A percentile compares a stretch with the other conserved stretches of the same genome.
phyloP scores from a whole-genome alignment of 2,888 invertebrate genomes.

The Drosophila mercatorum region DNA sequence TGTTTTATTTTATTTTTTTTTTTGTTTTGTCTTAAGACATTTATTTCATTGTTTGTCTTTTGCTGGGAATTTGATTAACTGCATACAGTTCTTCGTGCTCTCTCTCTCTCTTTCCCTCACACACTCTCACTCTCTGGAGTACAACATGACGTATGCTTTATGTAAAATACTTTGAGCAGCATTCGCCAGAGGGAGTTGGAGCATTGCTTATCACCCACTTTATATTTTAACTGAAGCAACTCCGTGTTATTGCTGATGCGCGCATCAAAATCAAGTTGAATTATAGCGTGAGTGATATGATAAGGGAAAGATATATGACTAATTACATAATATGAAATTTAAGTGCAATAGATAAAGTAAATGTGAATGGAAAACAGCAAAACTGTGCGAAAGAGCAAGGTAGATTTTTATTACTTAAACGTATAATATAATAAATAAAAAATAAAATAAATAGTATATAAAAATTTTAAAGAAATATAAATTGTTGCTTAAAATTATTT shows the following conservation, averaged over 20 bases:
- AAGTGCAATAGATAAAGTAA: neutral
- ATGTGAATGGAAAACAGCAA: no score
- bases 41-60: conserved; percentile 57
- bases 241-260: no score
- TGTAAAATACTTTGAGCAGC: conserved; percentile 42
- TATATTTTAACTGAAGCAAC: conserved; percentile 14
- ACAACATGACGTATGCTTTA: conserved; percentile 44
- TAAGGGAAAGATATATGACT: neutral
- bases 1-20: neutral
- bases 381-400: no score
- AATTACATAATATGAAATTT: neutral
- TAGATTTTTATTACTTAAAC: no score
- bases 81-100: conserved; percentile 5
- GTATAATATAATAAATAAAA: no score
- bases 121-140: conserved; percentile 10
- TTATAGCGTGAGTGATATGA: neutral
- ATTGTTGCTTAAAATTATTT: no score
- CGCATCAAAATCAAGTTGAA: neutral
- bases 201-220: conserved; percentile 28
- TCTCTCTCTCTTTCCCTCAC: neutral
- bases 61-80: conserved; percentile 59
- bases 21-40: conserved; percentile 50
- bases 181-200: conserved; percentile 12
- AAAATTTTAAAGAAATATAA: no score
- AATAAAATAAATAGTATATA: no score